Evolutionary conservation across 2,888 invertebrate species (phyloP).

Genomic region (Arenicola marina): DNA sequence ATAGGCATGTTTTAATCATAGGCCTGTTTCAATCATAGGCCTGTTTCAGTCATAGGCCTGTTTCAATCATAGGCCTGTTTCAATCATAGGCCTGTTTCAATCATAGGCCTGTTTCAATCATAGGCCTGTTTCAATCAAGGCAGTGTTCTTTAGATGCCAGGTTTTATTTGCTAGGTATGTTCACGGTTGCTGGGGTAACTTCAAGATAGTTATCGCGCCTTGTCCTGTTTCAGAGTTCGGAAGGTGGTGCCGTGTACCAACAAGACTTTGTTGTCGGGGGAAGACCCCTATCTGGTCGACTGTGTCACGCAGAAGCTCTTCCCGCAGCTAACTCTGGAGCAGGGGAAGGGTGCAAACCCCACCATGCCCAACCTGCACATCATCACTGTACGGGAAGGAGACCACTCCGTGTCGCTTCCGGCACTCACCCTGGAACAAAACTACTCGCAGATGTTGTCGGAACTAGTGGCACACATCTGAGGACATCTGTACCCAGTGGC

Average conservation of each 20-base stretch:
- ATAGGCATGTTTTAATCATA: no score
- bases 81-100: no score
- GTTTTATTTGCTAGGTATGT: no score
- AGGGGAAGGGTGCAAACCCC: neutral
- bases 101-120: no score
- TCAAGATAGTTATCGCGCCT: no score
- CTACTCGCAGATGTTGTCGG: conserved; percentile 64
- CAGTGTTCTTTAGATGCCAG: no score
- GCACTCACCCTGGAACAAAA: conserved; percentile 63
- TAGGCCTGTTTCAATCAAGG: no score
- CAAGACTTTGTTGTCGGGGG: conserved; percentile 51
- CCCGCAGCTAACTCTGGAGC: conserved; percentile 56
- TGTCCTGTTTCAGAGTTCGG: neutral
- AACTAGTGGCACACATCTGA: conserved; percentile 59
- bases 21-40: no score
- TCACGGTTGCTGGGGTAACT: no score
- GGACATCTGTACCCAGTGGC: no score
- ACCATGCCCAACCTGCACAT: conserved; percentile 42
- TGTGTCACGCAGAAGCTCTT: conserved; percentile 60
- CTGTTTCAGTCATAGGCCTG: no score
- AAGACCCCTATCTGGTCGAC: conserved; percentile 64
- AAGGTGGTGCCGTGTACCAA: conserved; percentile 13
- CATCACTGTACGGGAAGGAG: conserved; percentile 58
- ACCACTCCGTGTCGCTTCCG: conserved; percentile 60
- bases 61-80: no score